Conservation (phyloP, 2,113 vertebrate species). For the Spizaetus ornatus region DNA sequence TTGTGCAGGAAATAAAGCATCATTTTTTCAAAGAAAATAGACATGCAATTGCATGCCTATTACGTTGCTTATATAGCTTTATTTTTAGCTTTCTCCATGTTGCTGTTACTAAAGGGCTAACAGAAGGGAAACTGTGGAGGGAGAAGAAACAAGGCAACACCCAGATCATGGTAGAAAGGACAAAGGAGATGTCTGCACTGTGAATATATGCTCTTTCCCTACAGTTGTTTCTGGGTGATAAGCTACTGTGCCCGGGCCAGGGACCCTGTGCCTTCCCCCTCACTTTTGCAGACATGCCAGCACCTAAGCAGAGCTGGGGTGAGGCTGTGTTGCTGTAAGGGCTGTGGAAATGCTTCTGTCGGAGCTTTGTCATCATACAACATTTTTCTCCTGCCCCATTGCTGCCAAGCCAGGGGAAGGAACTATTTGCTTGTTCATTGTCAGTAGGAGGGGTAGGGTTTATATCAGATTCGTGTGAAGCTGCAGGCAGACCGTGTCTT, state of each 20-base stretch:
- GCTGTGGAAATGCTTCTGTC: not conserved
- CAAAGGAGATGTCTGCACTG: not conserved
- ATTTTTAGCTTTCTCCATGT: slow-evolving; percentile 25
- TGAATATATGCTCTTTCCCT: not conserved
- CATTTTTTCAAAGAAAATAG: slow-evolving; percentile 39
- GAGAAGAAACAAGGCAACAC: not conserved
- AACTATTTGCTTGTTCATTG: not conserved
- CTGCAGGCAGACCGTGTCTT: not conserved
- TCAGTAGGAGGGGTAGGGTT: not conserved
- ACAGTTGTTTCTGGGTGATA: not conserved
- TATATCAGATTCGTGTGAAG: not conserved
- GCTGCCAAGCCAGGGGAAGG: not conserved
- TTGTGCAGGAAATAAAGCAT: slow-evolving; percentile 54
- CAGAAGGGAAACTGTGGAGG: not conserved
- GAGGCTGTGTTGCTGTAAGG: not conserved
- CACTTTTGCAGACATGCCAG: not conserved
- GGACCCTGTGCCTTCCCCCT: not conserved
- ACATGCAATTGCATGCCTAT: slow-evolving; percentile 61
- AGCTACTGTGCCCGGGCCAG: not conserved
- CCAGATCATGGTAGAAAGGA: not conserved
- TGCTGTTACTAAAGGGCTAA: not conserved
- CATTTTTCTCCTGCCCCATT: not conserved
- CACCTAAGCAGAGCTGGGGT: not conserved
- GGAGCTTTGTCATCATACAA: not conserved
- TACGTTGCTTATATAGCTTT: slow-evolving; percentile 41